Evolutionary conservation across 2,113 vertebrate species (phyloP).

Genomic region (Urocolius indicus): DNA sequence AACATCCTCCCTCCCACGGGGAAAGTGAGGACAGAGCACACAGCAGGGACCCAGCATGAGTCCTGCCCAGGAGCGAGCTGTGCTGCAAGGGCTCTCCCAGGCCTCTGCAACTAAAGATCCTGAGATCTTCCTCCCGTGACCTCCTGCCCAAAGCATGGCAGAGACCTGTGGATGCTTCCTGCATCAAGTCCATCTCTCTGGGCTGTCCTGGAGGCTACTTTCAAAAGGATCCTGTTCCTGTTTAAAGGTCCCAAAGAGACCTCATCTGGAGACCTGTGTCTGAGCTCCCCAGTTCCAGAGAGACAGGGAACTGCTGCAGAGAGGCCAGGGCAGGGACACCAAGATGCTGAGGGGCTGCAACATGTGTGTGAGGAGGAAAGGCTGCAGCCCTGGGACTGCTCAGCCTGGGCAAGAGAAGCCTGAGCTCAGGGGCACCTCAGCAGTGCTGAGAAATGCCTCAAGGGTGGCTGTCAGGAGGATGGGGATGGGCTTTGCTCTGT

Average conservation of each 20-base stretch:
- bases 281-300: too few species aligned
- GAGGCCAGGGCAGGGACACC: too few species aligned
- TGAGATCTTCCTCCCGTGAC: background rate
- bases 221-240: background rate
- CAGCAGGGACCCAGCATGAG: background rate
- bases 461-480: too few species aligned
- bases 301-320: too few species aligned
- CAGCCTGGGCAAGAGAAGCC: too few species aligned
- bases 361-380: too few species aligned
- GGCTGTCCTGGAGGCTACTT: background rate
- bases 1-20: background rate
- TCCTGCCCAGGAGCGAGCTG: background rate
- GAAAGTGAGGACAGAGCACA: background rate
- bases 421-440: too few species aligned
- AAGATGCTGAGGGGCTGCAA: too few species aligned
- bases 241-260: background rate
- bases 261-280: too few species aligned
- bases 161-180: background rate
- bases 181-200: background rate
- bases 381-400: too few species aligned
- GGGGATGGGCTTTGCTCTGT: too few species aligned
- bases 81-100: background rate
- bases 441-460: too few species aligned
- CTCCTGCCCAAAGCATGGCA: background rate
- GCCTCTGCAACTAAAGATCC: background rate